Conservation (phyloP, 2,888 invertebrate genomes). For the Ormyrus labotus region DNA sequence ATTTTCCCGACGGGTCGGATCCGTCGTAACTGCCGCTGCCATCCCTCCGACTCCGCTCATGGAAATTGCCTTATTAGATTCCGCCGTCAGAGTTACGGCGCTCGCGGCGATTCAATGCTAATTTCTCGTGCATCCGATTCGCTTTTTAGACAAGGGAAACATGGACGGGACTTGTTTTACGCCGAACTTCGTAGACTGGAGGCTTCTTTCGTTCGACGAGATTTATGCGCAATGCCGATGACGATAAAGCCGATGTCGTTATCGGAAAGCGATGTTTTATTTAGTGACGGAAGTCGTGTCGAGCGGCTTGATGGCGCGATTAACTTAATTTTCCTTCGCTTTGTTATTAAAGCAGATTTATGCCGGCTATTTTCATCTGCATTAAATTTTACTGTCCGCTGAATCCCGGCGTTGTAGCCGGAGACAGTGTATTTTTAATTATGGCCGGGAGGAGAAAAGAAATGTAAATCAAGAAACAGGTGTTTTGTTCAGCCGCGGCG, state of each 20-base stretch:
- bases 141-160: not conserved
- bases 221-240: slow-evolving; percentile 28
- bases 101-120: slow-evolving; percentile 11
- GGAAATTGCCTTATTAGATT: slow-evolving; percentile 33
- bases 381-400: slow-evolving; percentile 32
- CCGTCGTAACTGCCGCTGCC: slow-evolving; percentile 11
- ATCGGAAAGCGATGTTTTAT: slow-evolving; percentile 37
- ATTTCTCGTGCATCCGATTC: slow-evolving; percentile 15
- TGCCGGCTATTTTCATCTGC: slow-evolving; percentile 21
- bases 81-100: not conserved
- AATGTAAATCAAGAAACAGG: not conserved
- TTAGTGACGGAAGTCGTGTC: not conserved
- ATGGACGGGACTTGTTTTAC: not conserved
- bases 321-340: slow-evolving; percentile 34
- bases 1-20: not conserved
- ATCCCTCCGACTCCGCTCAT: not conserved
- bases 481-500: not conserved
- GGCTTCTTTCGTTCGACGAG: slow-evolving; percentile 19
- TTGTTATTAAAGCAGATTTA: slow-evolving; percentile 40
- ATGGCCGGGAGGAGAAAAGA: not conserved
- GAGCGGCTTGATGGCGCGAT: slow-evolving; percentile 15
- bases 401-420: not conserved
- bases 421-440: slow-evolving; percentile 1
- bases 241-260: slow-evolving; percentile 31
- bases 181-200: not conserved